Percentiles rank a stretch among this genome's conserved stretches.
Evolutionary conservation across 1,140 invertebrate genomes (phyloP).

Genomic region (Brachionus calyciflorus): DNA sequence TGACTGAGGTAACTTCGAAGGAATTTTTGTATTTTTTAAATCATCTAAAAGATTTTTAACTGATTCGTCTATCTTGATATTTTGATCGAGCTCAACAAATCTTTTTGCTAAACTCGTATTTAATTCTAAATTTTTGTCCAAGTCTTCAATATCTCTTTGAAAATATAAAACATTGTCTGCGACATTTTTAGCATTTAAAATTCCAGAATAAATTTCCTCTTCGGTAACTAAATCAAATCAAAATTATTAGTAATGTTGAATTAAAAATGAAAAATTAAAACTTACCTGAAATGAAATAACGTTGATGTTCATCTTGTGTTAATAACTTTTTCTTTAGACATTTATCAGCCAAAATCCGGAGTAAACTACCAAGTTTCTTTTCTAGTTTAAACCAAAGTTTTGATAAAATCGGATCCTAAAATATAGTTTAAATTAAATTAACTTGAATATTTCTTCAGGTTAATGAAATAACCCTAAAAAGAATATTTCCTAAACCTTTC

Average conservation of each 20-base stretch:
- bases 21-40: neutral
- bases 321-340: slow-evolving; percentile 18
- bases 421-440: neutral
- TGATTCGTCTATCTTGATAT: neutral
- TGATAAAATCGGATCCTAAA: neutral
- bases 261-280: neutral
- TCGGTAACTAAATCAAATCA: slow-evolving; percentile 14
- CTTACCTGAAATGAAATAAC: slow-evolving; percentile 34
- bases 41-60: slow-evolving; percentile 20
- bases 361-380: neutral
- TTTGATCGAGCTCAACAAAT: neutral
- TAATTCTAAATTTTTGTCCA: slow-evolving; percentile 8
- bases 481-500: neutral
- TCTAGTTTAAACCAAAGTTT: slow-evolving; percentile 23
- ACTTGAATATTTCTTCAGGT: neutral
- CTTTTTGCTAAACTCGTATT: neutral
- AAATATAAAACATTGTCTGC: neutral
- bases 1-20: neutral
- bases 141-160: slow-evolving; percentile 36
- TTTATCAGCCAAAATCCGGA: neutral
- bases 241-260: neutral
- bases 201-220: slow-evolving; percentile 33
- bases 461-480: neutral
- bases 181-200: slow-evolving; percentile 18
- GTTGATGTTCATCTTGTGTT: neutral